Percentiles rank a stretch among this genome's conserved stretches.
phyloP scores from a whole-genome alignment of 2,113 vertebrate genomes.

The Rafetus swinhoei region DNA sequence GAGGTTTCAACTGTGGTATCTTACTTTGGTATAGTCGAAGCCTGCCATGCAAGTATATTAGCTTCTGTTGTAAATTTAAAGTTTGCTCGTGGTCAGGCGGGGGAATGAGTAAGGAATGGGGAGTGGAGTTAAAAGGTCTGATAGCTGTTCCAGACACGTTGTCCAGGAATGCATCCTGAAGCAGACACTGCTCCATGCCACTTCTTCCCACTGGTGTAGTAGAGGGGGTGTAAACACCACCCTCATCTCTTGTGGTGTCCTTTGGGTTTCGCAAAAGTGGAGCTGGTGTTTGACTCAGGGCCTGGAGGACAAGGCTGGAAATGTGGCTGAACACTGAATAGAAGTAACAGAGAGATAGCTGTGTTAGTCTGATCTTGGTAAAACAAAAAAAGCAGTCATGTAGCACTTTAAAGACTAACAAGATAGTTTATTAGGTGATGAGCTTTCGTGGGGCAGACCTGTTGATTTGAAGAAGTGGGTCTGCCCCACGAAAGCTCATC shows the following conservation, averaged over 20 bases:
- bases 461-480: too few relatives aligned
- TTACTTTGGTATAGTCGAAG: not conserved
- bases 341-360: fast-evolving
- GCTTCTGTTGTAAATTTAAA: not conserved
- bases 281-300: not conserved
- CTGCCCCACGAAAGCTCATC: too few relatives aligned
- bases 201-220: not conserved
- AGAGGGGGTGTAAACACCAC: not conserved
- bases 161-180: fast-evolving
- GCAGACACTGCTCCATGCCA: not conserved
- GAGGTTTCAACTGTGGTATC: not conserved
- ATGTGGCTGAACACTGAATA: not conserved
- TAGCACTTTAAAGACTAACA: too few relatives aligned
- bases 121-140: not conserved
- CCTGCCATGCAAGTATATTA: not conserved
- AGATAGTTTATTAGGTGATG: too few relatives aligned
- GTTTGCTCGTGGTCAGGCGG: fast-evolving
- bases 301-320: fast-evolving
- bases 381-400: too few relatives aligned
- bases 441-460: too few relatives aligned
- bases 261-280: not conserved
- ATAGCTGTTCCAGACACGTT: not conserved
- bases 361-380: too few relatives aligned
- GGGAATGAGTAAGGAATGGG: not conserved
- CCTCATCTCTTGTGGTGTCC: not conserved